Evolutionary conservation across 2,888 invertebrate species (phyloP).

Genomic region (Campopleginae sp.): DNA sequence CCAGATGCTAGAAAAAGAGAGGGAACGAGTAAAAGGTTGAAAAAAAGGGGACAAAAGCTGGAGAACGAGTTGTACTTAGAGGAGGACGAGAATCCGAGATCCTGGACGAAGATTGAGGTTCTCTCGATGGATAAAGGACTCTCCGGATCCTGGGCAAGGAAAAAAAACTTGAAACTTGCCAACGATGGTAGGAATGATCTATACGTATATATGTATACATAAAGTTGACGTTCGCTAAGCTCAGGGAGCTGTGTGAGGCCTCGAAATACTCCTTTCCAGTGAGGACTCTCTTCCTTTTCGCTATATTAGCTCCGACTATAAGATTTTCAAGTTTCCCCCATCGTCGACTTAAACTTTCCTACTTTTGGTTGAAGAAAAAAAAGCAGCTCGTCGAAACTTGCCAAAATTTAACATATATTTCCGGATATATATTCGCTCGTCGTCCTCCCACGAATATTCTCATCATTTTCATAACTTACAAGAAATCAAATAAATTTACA

Average conservation of each 20-base stretch:
- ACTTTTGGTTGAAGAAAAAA: slow-evolving; percentile 39
- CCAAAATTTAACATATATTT: slow-evolving; percentile 21
- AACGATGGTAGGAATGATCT: slow-evolving; percentile 21
- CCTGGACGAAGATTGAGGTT: slow-evolving; percentile 61
- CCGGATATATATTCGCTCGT: slow-evolving; percentile 27
- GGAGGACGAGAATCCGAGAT: slow-evolving; percentile 31
- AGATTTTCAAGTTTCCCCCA: slow-evolving; percentile 55
- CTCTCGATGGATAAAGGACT: slow-evolving; percentile 53
- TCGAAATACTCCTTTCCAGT: slow-evolving; percentile 38
- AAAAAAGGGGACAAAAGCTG: slow-evolving; percentile 5
- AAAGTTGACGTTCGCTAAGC: slow-evolving; percentile 42
- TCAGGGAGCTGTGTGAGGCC: slow-evolving; percentile 23
- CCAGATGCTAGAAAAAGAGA: slow-evolving; percentile 18
- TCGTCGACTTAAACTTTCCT: slow-evolving; percentile 51
- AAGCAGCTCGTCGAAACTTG: slow-evolving; percentile 14
- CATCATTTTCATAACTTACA: neutral
- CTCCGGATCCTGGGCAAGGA: slow-evolving; percentile 14
- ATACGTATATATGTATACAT: slow-evolving; percentile 11
- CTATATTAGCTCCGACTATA: slow-evolving; percentile 54
- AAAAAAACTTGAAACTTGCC: slow-evolving; percentile 61
- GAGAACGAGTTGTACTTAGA: slow-evolving; percentile 15
- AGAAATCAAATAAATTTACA: neutral
- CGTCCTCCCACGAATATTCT: neutral
- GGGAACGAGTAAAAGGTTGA: neutral
- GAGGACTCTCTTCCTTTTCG: slow-evolving; percentile 41